These are phyloP conservation scores for Folsomia manolachei DNA, from an alignment of 2,888 invertebrate genomes.

Conservation along the genomic window DNA sequence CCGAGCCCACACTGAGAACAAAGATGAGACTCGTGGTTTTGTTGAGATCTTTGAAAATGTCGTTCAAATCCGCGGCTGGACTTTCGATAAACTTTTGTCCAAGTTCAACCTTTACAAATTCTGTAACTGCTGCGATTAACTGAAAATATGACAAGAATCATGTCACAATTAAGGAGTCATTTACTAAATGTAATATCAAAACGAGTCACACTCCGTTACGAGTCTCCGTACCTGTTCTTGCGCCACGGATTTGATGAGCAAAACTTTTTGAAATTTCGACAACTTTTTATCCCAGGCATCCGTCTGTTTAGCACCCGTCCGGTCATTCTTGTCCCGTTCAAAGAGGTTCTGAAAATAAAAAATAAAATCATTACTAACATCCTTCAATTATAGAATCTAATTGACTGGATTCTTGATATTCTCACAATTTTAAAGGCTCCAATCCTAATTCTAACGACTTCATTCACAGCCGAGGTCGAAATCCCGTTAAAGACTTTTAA, in stretches of 20 bases:
- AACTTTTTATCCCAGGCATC: slow-evolving; percentile 65
- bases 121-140: slow-evolving; percentile 74
- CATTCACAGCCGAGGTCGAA: slow-evolving; percentile 20
- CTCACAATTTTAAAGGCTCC: slow-evolving; percentile 28
- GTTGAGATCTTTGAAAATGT: slow-evolving; percentile 43
- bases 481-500: slow-evolving; percentile 32
- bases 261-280: slow-evolving; percentile 72
- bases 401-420: slow-evolving; percentile 14
- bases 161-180: no score
- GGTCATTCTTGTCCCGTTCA: not conserved
- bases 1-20: slow-evolving; percentile 82
- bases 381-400: no score
- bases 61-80: slow-evolving; percentile 66
- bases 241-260: slow-evolving; percentile 71
- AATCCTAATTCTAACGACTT: slow-evolving; percentile 27
- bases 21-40: slow-evolving; percentile 73
- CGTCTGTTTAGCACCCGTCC: slow-evolving; percentile 56
- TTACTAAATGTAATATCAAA: not conserved
- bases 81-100: slow-evolving; percentile 79
- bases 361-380: slow-evolving; percentile 20
- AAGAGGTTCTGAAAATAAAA: slow-evolving; percentile 57
- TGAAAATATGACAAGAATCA: slow-evolving; percentile 1
- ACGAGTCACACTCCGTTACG: no score
- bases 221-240: slow-evolving; percentile 71
- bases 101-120: slow-evolving; percentile 73